These are phyloP conservation scores for Gymnoscopelus microlampas DNA, from an alignment of 2,797 vertebrate species.

Conservation along the genomic window DNA sequence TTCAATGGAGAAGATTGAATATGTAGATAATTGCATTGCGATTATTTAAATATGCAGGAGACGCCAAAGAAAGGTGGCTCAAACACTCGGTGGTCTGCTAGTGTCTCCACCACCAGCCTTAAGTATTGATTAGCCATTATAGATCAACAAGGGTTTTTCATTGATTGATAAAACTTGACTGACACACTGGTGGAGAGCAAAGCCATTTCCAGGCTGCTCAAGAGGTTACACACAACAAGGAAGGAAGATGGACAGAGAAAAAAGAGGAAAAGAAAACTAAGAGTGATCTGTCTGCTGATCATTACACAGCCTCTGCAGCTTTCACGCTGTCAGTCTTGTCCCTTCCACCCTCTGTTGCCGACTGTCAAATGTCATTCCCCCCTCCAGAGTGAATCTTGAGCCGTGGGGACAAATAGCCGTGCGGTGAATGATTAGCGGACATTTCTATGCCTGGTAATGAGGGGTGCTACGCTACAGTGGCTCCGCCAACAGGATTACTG, in stretches of 20 bases:
- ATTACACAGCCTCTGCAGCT: slow-evolving; percentile 55
- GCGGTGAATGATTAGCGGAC: slow-evolving; percentile 77
- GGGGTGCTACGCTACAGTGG: slow-evolving; percentile 58
- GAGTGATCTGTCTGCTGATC: slow-evolving; percentile 70
- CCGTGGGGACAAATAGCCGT: slow-evolving; percentile 74
- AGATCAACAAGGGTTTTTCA: slow-evolving; percentile 50
- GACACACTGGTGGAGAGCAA: slow-evolving; percentile 34
- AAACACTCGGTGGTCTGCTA: slow-evolving; percentile 24
- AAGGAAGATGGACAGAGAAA: neutral
- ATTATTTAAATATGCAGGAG: neutral
- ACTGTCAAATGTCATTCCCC: slow-evolving; percentile 57
- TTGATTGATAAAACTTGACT: slow-evolving; percentile 65
- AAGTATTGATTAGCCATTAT: slow-evolving; percentile 63
- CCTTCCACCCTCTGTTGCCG: slow-evolving; percentile 40
- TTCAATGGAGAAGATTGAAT: too few species aligned
- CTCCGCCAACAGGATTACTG: slow-evolving; percentile 75
- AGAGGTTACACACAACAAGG: slow-evolving; percentile 4
- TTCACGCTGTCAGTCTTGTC: slow-evolving; percentile 55
- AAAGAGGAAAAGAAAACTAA: slow-evolving; percentile 22
- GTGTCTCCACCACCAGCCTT: slow-evolving; percentile 44
- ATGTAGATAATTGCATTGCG: too few species aligned
- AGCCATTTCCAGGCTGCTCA: slow-evolving; percentile 11
- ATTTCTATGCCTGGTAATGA: slow-evolving; percentile 79
- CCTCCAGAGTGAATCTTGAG: slow-evolving; percentile 52
- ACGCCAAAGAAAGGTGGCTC: neutral